Evolutionary conservation across 2,113 vertebrate genomes (phyloP), one percentile per base, ranked within the genome.

Genomic region (Sclerurus mexicanus): DNA sequence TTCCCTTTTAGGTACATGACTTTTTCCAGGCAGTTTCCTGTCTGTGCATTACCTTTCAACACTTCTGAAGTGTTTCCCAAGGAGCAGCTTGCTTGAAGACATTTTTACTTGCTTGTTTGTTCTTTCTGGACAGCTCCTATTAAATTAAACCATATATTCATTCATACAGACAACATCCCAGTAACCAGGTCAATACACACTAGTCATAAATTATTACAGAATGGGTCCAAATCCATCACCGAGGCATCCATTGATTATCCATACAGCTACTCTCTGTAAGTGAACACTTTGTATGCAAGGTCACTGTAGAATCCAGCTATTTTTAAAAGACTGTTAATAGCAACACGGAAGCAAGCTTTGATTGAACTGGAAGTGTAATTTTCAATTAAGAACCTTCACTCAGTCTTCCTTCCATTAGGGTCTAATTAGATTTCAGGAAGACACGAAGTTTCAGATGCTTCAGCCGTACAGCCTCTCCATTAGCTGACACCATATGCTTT

Each of bases 341-440:
- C 58, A 63, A 87, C 47, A 24, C 50, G 78, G 92, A 96, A 96
- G 74, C 89, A 95, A 86, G 94, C 91, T n/a, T 59, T 96, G 92
- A 97, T 96, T 96, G 96, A 96, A 93, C 85, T 95, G 96, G 95
- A 97, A 96, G 94, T 95, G 95, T 93, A 95, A 95, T 97, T 97
- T 97, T 97, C 97, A 97, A 91, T 98, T 96, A 97, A 89, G 90
- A 97, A 60, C 80, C 81, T 94, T 96, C 25, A 28, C 47, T 97
- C 53, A 27, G 89, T 93, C 94, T 97, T 91, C 92, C 87, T 97
- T 95, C 93, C 93, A 92, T 95, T 96, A 94, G 39, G 27, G 25
- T 94, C 94, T 97, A 97, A 98, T 97, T 97, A 97, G 94, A 95
- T 93, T 95, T 97, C 95, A 97, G 91, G 81, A 96, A 88, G 95